Base-by-base conservation (phyloP, 2,113 vertebrate species). In the Seriola rivoliana region DNA sequence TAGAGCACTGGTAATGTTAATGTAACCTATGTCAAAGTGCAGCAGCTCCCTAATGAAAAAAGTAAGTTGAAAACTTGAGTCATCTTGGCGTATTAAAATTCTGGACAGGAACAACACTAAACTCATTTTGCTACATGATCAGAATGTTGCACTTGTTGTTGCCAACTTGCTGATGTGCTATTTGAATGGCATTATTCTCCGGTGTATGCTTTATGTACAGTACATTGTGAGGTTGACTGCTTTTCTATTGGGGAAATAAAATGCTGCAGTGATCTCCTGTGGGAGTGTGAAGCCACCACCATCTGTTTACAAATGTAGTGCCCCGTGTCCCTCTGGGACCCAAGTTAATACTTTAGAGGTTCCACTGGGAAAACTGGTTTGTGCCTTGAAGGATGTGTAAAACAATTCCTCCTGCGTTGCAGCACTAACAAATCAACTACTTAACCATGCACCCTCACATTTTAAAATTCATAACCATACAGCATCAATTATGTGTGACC, bases 351-450 rank as follows among this genome's bases (percentile, higher is more conserved):
- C 74, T 48, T 86, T 52, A 77, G 25, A 75, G 44, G 60, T 57
- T 85, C 89, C 85, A 54, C 38, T 59, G 87, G 87, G 82, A 78
- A 55, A 75, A 86, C 82, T 66, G 46, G 29, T 71, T 75, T 75
- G 44, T 71, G 65, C 21, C 40, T 75, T 40, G 13, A 74, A 80
- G 80, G 60, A 84, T 64, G 80, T 60, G 36, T 55, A 78, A 80
- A 89, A 63, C 65, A 34, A 5, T 65, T 67, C 50, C 42, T 58
- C 25, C 52, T 46, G 40, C 17, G 21, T 25, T 38, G 23, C 79
- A 64, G 50, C 48, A 70, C 67, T 46, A 50, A 4, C 36, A 36
- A 83, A 82, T 64, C 5, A 65, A 64, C 55, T 44, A 32, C 36
- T 48, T 63, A 78, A 70, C 25, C 54, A 8, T 14, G 16, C 23